These are phyloP conservation scores for Scartelaos histophorus DNA, from an alignment of 2,113 vertebrate genomes.

Conservation along the genomic window DNA sequence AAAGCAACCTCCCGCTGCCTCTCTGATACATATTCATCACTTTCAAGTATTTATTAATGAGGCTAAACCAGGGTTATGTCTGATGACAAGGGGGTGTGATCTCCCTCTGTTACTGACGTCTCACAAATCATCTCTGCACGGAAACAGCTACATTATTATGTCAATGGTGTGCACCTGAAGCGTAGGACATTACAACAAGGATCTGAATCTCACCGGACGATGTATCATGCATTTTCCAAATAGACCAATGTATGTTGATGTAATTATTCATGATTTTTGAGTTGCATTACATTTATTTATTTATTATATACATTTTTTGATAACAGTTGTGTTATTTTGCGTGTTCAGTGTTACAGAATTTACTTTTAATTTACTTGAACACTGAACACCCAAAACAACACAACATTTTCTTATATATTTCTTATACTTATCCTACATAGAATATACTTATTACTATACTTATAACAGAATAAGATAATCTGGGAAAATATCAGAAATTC, in stretches of 20 bases:
- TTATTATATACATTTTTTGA: not conserved
- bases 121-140: not conserved
- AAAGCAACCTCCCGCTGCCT: conserved; percentile 43
- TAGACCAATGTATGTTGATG: not conserved
- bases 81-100: conserved; percentile 6
- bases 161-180: not conserved
- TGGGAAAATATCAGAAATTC: not conserved
- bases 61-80: not conserved
- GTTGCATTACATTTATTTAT: not conserved
- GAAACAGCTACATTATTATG: not conserved
- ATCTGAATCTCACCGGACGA: not conserved
- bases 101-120: not conserved
- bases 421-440: too few relatives aligned
- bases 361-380: too few relatives aligned
- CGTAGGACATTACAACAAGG: not conserved
- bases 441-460: too few relatives aligned
- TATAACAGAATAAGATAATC: not conserved
- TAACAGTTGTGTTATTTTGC: too few relatives aligned
- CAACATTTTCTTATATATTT: too few relatives aligned
- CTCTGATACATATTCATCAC: conserved; percentile 58
- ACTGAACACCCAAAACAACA: too few relatives aligned
- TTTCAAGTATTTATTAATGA: conserved; percentile 31
- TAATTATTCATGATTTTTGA: not conserved
- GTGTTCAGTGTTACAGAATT: too few relatives aligned
- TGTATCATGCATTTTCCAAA: not conserved